These are phyloP conservation scores for Bagarius yarrelli DNA, from an alignment of 2,113 vertebrate genomes.

Conservation along the genomic window DNA sequence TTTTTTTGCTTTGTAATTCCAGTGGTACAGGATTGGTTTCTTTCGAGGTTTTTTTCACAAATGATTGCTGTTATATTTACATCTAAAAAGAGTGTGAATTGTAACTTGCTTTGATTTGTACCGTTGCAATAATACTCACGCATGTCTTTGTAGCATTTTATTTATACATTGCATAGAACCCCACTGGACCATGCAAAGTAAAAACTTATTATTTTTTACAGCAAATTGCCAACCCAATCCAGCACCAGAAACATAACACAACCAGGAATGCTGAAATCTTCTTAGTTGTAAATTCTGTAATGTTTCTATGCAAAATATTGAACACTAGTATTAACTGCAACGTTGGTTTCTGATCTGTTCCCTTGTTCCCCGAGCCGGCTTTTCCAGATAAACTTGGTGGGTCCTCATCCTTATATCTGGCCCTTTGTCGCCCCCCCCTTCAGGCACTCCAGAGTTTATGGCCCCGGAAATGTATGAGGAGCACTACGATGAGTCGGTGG, in stretches of 20 bases:
- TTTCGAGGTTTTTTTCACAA: too few species aligned
- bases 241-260: neutral
- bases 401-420: too few species aligned
- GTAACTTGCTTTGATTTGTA: neutral
- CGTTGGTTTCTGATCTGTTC: neutral
- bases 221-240: neutral
- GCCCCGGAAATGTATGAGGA: constrained; percentile 98
- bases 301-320: neutral
- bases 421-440: neutral
- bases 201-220: neutral
- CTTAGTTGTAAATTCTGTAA: neutral
- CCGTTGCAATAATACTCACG: neutral
- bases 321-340: neutral
- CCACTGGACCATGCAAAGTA: neutral
- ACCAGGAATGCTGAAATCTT: neutral
- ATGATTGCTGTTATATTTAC: neutral
- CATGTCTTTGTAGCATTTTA: neutral
- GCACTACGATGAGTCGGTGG: constrained; percentile 92
- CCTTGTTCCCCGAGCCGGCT: too few species aligned
- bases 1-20: neutral
- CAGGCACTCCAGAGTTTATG: constrained; percentile 97
- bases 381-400: neutral
- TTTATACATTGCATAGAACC: neutral
- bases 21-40: neutral
- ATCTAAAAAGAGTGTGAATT: neutral